phyloP scores from a whole-genome alignment of 2,113 vertebrate genomes.

The Thunnus maccoyii region DNA sequence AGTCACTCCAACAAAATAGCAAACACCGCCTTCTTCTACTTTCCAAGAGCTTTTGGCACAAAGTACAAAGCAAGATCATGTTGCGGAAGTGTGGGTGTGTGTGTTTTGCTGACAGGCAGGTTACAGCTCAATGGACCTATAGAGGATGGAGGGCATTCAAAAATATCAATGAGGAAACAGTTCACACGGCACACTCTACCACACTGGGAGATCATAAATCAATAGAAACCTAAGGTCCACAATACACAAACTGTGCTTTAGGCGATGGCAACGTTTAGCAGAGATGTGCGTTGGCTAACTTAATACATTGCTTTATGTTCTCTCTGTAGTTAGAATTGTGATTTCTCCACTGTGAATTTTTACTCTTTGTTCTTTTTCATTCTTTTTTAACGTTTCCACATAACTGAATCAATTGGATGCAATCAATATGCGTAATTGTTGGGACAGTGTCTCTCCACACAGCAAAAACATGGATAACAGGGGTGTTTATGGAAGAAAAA shows the following conservation, averaged over 20 bases:
- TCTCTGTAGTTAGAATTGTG: constrained; percentile 33
- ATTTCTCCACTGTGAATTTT: constrained; percentile 35
- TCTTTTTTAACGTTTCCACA: background rate
- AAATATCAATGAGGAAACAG: constrained; percentile 73
- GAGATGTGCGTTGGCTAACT: constrained; percentile 49
- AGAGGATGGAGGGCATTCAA: constrained; percentile 64
- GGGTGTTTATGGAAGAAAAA: background rate
- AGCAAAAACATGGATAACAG: background rate
- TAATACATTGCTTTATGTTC: constrained; percentile 40
- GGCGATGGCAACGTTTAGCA: constrained; percentile 47
- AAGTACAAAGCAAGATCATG: constrained; percentile 59
- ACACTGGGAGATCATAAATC: constrained; percentile 58
- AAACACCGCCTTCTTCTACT: constrained; percentile 24
- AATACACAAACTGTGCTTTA: constrained; percentile 51
- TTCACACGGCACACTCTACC: constrained; percentile 49
- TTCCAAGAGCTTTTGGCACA: constrained; percentile 71
- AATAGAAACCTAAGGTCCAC: constrained; percentile 46
- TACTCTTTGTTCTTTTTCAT: constrained; percentile 7
- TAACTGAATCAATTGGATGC: background rate
- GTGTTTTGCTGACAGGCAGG: constrained; percentile 63
- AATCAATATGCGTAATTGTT: background rate
- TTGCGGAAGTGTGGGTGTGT: constrained; percentile 56
- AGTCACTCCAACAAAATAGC: constrained; percentile 33
- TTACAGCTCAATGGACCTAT: constrained; percentile 68
- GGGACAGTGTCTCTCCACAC: background rate